A percentile compares a stretch with the other conserved stretches of the same genome.
phyloP scores from a whole-genome alignment of 2,797 vertebrate genomes.

The Tinamus major region DNA sequence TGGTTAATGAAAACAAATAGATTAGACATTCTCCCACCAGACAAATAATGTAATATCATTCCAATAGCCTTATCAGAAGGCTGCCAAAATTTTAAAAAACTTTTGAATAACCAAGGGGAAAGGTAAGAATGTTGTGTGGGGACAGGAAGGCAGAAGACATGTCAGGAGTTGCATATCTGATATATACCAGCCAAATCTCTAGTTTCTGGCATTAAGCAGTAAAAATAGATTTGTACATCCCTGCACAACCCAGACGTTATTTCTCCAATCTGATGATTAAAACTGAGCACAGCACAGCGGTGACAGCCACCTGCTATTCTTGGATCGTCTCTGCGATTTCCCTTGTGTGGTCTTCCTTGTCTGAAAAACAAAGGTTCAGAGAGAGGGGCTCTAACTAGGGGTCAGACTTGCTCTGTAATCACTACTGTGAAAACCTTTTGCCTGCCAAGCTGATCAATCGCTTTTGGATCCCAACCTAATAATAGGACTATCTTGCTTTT shows the following conservation, averaged over 20 bases:
- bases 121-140: neutral
- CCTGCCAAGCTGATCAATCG: neutral
- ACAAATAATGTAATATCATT: neutral
- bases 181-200: neutral
- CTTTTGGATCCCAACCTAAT: neutral
- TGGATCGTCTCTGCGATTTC: conserved; percentile 23
- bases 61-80: neutral
- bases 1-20: neutral
- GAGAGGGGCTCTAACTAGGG: neutral
- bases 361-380: conserved; percentile 10
- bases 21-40: neutral
- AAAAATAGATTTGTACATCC: neutral
- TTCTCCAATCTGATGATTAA: conserved; percentile 30
- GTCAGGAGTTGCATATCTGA: neutral
- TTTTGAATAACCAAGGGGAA: neutral
- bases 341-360: neutral
- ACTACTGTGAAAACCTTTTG: neutral
- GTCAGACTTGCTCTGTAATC: neutral
- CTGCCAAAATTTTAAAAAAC: neutral
- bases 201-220: neutral
- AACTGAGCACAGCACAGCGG: neutral
- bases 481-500: neutral
- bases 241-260: neutral
- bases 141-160: neutral
- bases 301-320: conserved; percentile 50